These are phyloP conservation scores for Physeter macrocephalus DNA, from an alignment of 2,113 vertebrate genomes.

Conservation along the genomic window DNA sequence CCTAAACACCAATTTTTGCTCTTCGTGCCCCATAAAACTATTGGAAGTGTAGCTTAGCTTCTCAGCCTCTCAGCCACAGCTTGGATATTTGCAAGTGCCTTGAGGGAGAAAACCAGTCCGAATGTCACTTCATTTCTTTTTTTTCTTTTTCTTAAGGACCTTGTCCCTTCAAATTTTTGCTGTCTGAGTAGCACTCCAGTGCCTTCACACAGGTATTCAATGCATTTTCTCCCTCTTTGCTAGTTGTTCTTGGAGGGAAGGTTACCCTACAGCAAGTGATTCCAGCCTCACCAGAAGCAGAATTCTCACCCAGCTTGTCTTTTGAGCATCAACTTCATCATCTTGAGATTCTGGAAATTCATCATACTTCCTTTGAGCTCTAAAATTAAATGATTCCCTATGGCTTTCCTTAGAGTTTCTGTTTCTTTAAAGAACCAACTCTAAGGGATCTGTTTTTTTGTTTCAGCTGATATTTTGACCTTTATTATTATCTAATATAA, in stretches of 20 bases:
- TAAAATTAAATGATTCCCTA: not conserved
- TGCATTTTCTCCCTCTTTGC: not conserved
- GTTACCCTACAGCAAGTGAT: not conserved
- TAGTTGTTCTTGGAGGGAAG: not conserved
- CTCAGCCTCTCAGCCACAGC: not conserved
- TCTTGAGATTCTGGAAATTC: not conserved
- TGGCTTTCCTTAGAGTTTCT: not conserved
- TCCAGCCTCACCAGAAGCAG: not conserved
- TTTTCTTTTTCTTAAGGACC: not conserved
- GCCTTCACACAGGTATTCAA: not conserved
- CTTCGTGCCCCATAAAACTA: not conserved
- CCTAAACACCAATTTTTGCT: not conserved
- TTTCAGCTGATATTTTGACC: slow-evolving; percentile 14
- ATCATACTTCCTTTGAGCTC: not conserved
- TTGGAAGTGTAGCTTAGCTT: not conserved
- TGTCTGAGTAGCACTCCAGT: not conserved
- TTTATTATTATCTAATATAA: not conserved
- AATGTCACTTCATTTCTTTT: not conserved
- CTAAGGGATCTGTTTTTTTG: not conserved
- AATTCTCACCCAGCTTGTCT: not conserved
- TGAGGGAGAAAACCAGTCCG: not conserved
- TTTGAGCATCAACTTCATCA: not conserved
- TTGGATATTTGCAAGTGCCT: not conserved
- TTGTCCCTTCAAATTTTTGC: not conserved
- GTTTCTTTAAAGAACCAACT: not conserved